Base-by-base conservation (phyloP, 2,797 vertebrate species). In the Babyrousa celebensis region DNA sequence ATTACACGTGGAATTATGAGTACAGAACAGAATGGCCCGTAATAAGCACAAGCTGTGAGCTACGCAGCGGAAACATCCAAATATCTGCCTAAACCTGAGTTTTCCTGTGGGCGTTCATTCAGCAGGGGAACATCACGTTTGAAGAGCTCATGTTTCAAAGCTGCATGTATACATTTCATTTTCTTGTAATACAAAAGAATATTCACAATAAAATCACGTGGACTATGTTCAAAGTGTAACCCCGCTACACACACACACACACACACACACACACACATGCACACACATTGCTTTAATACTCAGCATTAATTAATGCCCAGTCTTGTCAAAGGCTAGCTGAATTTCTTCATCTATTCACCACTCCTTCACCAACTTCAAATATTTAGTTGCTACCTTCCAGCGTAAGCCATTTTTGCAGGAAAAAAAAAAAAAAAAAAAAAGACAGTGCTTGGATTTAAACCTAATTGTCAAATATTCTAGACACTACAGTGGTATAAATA, bases 391-490 rank as follows among this genome's bases (percentile, higher is more conserved):
- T 67, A 32, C 48, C 43, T 92, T 85, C 58, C 27, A 80, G 15
- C 32, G 83, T 40, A 75, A 84, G n/a, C 25, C 74, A 93, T 89
- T 89, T 93, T 95, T 86, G 74, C 67, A 85, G 72, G 25, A 36
- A 36, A 36, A 36, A 36, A 36, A 36, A 36, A 36, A 36, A 36
- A 36, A 32, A 65, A 25, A 15, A 43, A 48, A 80, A 71, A n/a
- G 4, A 65, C 15, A 80, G 6, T 92, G 27, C 17, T 78, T 96
- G 36, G 16, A 79, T 91, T 89, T 78, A 80, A 79, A 52, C 60
- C 48, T 77, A 86, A 36, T 23, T 89, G 12, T 58, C 88, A 78
- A 65, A 36, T n/a, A 70, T 92, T 60, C 63, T 70, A n/a, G 16
- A 75, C 4, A 7, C 1, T 18, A 11, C 9, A 65, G 25, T 56